Evolutionary conservation across 2,113 vertebrate genomes (phyloP).

Genomic region (Pomatorhinus ruficollis): DNA sequence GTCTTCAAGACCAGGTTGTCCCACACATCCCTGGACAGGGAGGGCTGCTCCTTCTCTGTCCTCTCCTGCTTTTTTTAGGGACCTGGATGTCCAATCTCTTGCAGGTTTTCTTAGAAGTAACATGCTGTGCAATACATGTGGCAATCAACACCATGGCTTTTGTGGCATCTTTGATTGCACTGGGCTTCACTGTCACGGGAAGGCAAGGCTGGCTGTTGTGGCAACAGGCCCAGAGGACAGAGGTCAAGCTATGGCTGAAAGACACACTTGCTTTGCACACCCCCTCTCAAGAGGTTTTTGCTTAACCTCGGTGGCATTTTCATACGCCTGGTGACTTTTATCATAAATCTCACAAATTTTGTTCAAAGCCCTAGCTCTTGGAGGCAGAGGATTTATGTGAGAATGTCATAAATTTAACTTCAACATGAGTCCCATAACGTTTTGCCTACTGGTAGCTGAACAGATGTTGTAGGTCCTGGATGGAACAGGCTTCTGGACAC

Average conservation of each 20-base stretch:
- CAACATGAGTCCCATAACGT: not conserved
- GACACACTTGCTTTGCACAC: not conserved
- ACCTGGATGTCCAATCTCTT: accelerated
- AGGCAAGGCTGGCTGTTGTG: not conserved
- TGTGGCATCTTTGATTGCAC: not conserved
- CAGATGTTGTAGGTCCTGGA: not conserved
- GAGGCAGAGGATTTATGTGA: not conserved
- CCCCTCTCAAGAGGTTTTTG: not conserved
- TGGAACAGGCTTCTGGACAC: not conserved
- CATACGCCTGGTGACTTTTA: not conserved
- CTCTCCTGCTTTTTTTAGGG: not conserved
- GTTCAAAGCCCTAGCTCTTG: not conserved
- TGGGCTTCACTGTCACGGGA: not conserved
- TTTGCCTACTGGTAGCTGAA: not conserved
- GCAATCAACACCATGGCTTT: not conserved
- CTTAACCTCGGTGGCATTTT: not conserved
- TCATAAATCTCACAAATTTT: not conserved
- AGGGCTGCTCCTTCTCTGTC: not conserved
- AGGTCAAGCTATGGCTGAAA: not conserved
- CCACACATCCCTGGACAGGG: not conserved
- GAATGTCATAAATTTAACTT: not conserved
- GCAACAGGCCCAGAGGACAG: not conserved
- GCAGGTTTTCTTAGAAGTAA: not conserved
- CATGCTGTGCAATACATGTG: accelerated
- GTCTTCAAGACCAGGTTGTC: not conserved